phyloP scores from a whole-genome alignment of 2,888 invertebrate genomes.

The Loripinus fragilis region DNA sequence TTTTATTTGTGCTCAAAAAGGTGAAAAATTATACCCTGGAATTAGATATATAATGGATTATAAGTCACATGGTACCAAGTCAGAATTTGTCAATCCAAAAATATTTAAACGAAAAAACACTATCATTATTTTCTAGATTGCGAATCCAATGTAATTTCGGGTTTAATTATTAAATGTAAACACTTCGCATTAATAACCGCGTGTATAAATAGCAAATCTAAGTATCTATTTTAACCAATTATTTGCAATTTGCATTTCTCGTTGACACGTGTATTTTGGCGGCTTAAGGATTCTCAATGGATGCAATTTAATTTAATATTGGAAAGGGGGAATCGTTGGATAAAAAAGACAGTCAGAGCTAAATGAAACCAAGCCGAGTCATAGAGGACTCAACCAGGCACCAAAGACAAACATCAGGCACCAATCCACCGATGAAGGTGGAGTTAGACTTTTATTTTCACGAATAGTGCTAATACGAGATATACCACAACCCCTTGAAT shows the following conservation, averaged over 20 bases:
- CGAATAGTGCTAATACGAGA: too few relatives aligned
- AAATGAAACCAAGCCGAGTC: too few relatives aligned
- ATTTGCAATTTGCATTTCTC: constrained; percentile 2
- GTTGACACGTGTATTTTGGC: not conserved
- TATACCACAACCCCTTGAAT: too few relatives aligned
- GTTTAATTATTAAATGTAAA: constrained; percentile 33
- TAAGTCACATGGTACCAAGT: constrained; percentile 36
- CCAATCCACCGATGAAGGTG: too few relatives aligned
- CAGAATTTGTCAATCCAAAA: constrained; percentile 25
- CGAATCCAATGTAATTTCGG: constrained; percentile 44
- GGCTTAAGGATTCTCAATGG: too few relatives aligned
- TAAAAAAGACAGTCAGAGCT: too few relatives aligned
- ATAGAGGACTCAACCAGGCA: too few relatives aligned
- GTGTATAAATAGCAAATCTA: constrained; percentile 41
- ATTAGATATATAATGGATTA: constrained; percentile 24
- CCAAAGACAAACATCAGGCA: too few relatives aligned
- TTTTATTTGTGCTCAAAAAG: constrained; percentile 47
- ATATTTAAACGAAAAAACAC: constrained; percentile 18
- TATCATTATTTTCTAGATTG: constrained; percentile 23
- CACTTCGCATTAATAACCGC: constrained; percentile 21
- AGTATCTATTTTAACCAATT: constrained; percentile 27
- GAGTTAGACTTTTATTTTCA: too few relatives aligned
- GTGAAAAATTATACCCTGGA: constrained; percentile 50
- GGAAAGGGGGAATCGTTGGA: too few relatives aligned
- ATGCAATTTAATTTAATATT: too few relatives aligned